Conservation (phyloP, 2,113 vertebrate species). For the Anseranas semipalmata region DNA sequence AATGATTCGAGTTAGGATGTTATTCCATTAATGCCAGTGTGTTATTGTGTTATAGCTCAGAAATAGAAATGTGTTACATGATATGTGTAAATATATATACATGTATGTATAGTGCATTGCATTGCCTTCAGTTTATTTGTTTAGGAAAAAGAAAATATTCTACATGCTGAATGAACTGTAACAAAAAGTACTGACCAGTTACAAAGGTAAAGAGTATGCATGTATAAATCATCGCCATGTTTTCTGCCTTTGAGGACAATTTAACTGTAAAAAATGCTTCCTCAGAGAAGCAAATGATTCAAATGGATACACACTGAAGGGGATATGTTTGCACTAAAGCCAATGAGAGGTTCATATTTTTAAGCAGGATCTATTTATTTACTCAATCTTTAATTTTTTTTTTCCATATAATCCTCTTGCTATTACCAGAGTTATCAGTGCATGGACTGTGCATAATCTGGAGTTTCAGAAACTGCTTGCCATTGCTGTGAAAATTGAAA, state of each 20-base stretch:
- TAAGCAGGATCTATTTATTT: not conserved
- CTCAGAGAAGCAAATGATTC: not conserved
- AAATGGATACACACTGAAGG: not conserved
- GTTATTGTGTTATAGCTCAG: not conserved
- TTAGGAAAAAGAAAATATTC: not conserved
- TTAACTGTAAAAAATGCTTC: not conserved
- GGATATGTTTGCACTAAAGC: not conserved
- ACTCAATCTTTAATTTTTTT: not conserved
- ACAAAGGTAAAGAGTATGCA: not conserved
- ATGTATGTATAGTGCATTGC: not conserved
- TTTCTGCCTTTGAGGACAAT: not conserved
- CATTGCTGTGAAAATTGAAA: not conserved
- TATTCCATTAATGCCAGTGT: not conserved
- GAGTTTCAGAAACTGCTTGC: not conserved
- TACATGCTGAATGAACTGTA: not conserved
- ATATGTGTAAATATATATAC: not conserved
- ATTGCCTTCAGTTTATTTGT: not conserved
- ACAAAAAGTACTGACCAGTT: not conserved
- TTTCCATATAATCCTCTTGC: not conserved
- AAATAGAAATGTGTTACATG: not conserved
- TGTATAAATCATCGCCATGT: not conserved
- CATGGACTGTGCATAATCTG: not conserved
- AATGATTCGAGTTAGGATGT: no score
- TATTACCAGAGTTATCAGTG: not conserved
- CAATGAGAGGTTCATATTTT: not conserved